Evolutionary conservation across 2,113 vertebrate genomes (phyloP), one percentile per base, ranked within the genome.

Genomic region (Rhinopomastus cyanomelas): DNA sequence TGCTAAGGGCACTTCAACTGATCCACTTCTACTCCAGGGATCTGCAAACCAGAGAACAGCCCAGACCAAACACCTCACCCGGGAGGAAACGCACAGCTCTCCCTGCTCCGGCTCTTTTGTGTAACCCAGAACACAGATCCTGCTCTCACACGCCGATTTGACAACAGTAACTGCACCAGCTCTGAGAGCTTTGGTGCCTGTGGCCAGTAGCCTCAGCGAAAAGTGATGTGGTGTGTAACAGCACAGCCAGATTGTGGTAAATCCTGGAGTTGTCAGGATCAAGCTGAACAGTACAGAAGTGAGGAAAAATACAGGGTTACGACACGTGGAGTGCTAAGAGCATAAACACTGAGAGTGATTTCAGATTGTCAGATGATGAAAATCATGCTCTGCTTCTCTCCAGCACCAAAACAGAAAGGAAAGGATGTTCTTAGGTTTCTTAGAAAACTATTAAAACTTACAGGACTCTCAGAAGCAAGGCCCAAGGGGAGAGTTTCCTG

Each of bases 391-490:
- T 88, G 90, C 52, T 90, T 51, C 88, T 92, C 74, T 88, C 84
- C 87, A 90, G 94, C 90, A 95, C 86, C 88, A 85, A 85, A 88
- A 88, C 29, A 78, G 83, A 88, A 95, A 52, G 30, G 51, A 93
- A 94, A 90, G 56, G 67, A 95, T 90, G 81, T 90, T 95, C 88
- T 90, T 88, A 10, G 48, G 81, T 95, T 95, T 93, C 92, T 88
- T 88, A 90, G 51, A 90, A 87, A 95, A 90, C 66, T 36, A 34
- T 61, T 86, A 88, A 91, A 95, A 94, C 86, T 77, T 77, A 62
- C 0, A 34, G n/a, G 26, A 90, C 48, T 48, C n/a, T 84, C 76
- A 82, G 78, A 90, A 60, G 44, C 55, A 87, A 86, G 74, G 49
- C 83, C 71, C 92, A 82, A 88, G 68, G 81, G 84, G 52, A 80